Conservation (phyloP, 2,113 vertebrate species). For the Peromyscus maniculatus region DNA sequence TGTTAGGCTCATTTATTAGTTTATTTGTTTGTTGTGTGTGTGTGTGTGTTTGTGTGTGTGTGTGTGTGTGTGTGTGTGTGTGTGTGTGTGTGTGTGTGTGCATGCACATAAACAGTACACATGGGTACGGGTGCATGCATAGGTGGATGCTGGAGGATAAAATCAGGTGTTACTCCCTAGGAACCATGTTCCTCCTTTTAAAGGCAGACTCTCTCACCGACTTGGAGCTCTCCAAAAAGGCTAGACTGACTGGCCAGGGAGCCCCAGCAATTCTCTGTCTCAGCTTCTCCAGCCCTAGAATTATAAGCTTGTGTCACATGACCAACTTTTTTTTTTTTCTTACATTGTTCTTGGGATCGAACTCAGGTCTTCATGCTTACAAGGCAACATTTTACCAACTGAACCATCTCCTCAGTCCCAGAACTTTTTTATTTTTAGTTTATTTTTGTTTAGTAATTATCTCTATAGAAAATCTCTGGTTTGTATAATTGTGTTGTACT, state of each 20-base stretch:
- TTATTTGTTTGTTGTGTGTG: not conserved
- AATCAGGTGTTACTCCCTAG: not conserved
- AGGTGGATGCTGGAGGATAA: not conserved
- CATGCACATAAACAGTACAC: not conserved
- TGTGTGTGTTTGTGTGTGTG: too few species aligned
- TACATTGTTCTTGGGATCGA: not conserved
- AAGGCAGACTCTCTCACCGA: not conserved
- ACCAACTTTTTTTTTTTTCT: too few species aligned
- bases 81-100: not conserved
- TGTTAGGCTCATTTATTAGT: slow-evolving; percentile 54
- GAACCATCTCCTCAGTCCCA: not conserved
- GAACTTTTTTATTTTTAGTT: not conserved
- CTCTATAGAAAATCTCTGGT: not conserved
- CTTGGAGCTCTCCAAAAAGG: not conserved
- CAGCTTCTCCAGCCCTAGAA: not conserved
- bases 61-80: too few species aligned
- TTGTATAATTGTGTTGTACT: not conserved
- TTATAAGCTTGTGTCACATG: not conserved
- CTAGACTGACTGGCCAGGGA: not conserved
- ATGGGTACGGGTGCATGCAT: not conserved
- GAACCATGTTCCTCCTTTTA: not conserved
- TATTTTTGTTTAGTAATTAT: not conserved
- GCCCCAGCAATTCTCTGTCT: not conserved
- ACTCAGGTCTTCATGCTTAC: not conserved
- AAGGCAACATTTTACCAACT: not conserved